Conservation (phyloP, 2,113 vertebrate genomes). For the Lucifuga dentata region DNA sequence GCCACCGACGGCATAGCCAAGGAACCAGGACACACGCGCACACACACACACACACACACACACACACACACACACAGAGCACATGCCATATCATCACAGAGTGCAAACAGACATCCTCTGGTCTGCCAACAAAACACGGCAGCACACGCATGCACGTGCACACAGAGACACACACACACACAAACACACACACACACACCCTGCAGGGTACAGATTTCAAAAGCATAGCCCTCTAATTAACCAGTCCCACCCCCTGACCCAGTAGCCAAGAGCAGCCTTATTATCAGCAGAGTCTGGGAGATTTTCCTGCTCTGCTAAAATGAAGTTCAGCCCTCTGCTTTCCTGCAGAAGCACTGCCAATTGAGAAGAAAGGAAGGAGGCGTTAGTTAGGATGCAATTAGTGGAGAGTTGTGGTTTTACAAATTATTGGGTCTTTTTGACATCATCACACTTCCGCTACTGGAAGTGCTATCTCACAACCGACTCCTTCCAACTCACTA, state of each 20-base stretch:
- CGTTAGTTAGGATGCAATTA: slow-evolving; percentile 7
- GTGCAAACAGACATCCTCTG: slow-evolving; percentile 46
- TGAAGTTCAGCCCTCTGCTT: slow-evolving; percentile 30
- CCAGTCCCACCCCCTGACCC: slow-evolving; percentile 63
- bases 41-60: too few relatives aligned
- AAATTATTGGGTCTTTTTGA: slow-evolving; percentile 22
- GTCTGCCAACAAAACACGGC: slow-evolving; percentile 38
- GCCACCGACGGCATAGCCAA: slow-evolving; percentile 38
- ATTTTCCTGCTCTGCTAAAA: slow-evolving; percentile 34
- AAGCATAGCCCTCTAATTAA: slow-evolving; percentile 69
- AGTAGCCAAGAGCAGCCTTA: slow-evolving; percentile 52
- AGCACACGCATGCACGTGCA: too few relatives aligned
- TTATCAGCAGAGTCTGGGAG: slow-evolving; percentile 42
- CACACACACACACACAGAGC: too few relatives aligned
- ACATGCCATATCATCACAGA: slow-evolving; percentile 22
- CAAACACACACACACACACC: slow-evolving; percentile 34
- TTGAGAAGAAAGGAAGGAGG: neutral
- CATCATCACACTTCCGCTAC: neutral
- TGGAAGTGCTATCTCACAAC: too few relatives aligned
- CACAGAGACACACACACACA: slow-evolving; percentile 16
- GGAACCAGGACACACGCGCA: slow-evolving; percentile 40
- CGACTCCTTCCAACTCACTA: too few relatives aligned
- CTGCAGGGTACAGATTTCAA: slow-evolving; percentile 47
- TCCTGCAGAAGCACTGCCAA: neutral
- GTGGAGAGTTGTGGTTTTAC: slow-evolving; percentile 11